These are phyloP conservation scores for Machimus rusticus DNA, from an alignment of 2,888 invertebrate species.

Conservation along the genomic window DNA sequence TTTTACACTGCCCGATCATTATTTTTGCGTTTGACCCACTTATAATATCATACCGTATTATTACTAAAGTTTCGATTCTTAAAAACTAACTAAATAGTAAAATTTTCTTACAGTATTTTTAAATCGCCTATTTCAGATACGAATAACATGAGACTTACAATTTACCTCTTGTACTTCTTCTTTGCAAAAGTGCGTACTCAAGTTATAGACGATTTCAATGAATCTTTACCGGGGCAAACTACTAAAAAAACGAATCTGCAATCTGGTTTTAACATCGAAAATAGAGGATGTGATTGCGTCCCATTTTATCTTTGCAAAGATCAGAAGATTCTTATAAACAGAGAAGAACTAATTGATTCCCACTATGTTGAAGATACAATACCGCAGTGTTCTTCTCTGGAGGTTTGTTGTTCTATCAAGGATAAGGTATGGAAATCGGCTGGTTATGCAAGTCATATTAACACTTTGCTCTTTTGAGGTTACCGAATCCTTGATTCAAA, in stretches of 20 bases:
- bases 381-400: slow-evolving; percentile 48
- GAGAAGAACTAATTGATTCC: slow-evolving; percentile 75
- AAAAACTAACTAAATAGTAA: too few relatives aligned
- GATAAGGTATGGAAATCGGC: slow-evolving; percentile 52
- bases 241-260: background rate
- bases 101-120: too few relatives aligned
- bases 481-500: slow-evolving; percentile 51
- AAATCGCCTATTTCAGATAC: background rate
- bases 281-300: slow-evolving; percentile 69
- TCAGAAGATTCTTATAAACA: slow-evolving; percentile 73
- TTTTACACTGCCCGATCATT: too few relatives aligned
- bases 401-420: slow-evolving; percentile 55
- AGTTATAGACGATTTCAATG: background rate
- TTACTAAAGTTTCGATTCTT: too few relatives aligned
- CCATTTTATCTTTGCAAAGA: slow-evolving; percentile 77
- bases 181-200: background rate
- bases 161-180: background rate
- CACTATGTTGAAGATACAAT: slow-evolving; percentile 65
- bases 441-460: too few relatives aligned
- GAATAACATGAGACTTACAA: background rate
- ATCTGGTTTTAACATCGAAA: background rate
- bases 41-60: too few relatives aligned
- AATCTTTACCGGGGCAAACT: background rate
- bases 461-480: background rate
- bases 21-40: too few relatives aligned